Evolutionary conservation across 2,888 invertebrate genomes (phyloP), one percentile per base, ranked within the genome.

Genomic region (Leucoptera coffeella): DNA sequence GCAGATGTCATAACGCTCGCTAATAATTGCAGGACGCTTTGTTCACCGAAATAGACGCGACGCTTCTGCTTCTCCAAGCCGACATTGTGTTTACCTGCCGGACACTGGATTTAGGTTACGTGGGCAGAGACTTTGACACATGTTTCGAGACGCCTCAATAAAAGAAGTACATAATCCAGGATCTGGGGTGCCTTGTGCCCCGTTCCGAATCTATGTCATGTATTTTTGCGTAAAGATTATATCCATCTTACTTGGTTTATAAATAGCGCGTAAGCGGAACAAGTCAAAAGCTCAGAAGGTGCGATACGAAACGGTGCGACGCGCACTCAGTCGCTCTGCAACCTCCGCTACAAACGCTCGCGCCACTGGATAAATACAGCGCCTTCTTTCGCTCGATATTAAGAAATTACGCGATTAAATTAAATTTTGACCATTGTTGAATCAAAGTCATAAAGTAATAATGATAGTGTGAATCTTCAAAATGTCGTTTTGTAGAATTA

Each of bases 401-500:
- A 38, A 36, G 39, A 35, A 40, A 38, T 33, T 27, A 42, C 35
- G 39, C 38, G 37, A 34, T 2, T 23, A 19, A 17, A 20, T 35
- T 31, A 29, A 28, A 20, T 35, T 33, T 22, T 29, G 33, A 38
- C 33, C 29, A 41, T 36, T 35, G 26, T 48, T 46, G 50, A 59
- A 58, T 58, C 55, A 19, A 19, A 12, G 62, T 64, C 53, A 22
- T 23, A 13, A n/a, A 10, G 9, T n/a, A 22, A 23, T 19, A 53
- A 65, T 65, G 65, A 47, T 40, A 41, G 54, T 44, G 38, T 64
- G 43, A 55, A 41, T 32, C n/a, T n/a, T 38, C 39, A 46, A 42
- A 29, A 79, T 83, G 76, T 82, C 84, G 45, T 83, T 80, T 55
- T 88, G 87, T 57, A 79, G 85, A 53, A 85, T 87, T 40, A 88